Base-by-base conservation (phyloP, 2,113 vertebrate genomes). In the Colinus virginianus region DNA sequence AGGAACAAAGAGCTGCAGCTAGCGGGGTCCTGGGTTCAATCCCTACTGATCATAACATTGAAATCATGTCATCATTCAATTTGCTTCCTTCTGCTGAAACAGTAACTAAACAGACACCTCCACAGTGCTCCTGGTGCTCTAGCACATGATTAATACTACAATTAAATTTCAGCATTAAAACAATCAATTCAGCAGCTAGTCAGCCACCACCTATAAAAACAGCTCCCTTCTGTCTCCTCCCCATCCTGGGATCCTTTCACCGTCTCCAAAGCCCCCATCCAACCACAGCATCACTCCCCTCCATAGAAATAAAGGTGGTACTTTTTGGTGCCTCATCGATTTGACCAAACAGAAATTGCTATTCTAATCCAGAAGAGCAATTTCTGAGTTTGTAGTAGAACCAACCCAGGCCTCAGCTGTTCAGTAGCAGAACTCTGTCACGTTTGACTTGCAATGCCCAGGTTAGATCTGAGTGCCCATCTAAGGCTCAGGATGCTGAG, bases 161-260 rank as follows among this genome's bases (percentile, higher is more conserved):
- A 89, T 93, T 87, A 55, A 13, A 67, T 49, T 49, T 68, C 78
- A 79, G 70, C 75, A 70, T 90, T 79, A 62, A 82, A 89, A 77
- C 46, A 72, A 84, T 87, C 74, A 34, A 34, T 87, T 90, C 78
- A 69, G 0, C 74, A 55, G 82, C 78, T 56, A 45, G 69, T 59
- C 85, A 90, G 72, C 11, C 69, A 64, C 69, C 77, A 42, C 87
- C 58, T 84, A 43, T 2, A n/a, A 83, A 83, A 86, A 40, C 40
- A 84, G 3, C 11, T 49, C 92, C 90, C 77, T 40, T 13, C 58
- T 48, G 74, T 6, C 83, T 55, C 78, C 86, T 10, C 45, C 21
- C 19, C 2, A 16, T 3, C 48, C n/a, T 40, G 66, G 62, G 87
- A 62, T 21, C 64, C 68, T 58, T 42, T 12, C 28, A 53, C 58